These are phyloP conservation scores for Cynocephalus volans DNA, from an alignment of 2,113 vertebrate species.

Conservation along the genomic window DNA sequence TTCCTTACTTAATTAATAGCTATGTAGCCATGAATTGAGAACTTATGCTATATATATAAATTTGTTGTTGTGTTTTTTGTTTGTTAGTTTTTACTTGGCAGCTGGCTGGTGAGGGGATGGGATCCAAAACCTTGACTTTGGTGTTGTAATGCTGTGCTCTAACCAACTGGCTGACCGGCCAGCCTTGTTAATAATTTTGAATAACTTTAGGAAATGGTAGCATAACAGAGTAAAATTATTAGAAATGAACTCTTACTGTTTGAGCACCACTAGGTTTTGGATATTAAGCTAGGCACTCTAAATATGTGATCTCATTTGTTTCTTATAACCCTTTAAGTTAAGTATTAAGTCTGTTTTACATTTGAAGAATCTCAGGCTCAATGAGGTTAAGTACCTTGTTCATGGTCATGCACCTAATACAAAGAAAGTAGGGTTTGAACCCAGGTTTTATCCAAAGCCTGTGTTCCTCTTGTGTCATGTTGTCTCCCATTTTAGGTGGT, in stretches of 20 bases:
- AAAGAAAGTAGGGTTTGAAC: conserved; percentile 9
- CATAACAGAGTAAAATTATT: neutral
- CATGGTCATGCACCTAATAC: neutral
- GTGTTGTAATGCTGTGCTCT: too few species aligned
- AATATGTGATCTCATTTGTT: conserved; percentile 21
- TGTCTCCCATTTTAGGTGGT: neutral
- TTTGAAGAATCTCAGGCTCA: neutral
- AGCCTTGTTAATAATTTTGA: conserved; percentile 24
- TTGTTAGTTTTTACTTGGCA: too few species aligned
- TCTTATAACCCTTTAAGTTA: conserved; percentile 44
- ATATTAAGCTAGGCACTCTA: neutral
- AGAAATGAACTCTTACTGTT: neutral
- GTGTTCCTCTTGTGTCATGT: neutral
- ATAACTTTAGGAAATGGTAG: conserved; percentile 32
- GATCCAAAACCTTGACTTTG: too few species aligned
- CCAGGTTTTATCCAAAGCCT: neutral
- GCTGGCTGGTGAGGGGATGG: too few species aligned
- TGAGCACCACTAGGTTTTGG: neutral
- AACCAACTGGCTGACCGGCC: too few species aligned
- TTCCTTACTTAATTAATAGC: neutral
- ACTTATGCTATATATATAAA: too few species aligned
- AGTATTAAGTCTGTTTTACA: conserved; percentile 11
- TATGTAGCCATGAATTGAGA: neutral
- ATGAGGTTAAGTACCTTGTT: neutral
- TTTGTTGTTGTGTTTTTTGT: too few species aligned